Conservation (phyloP, 2,888 invertebrate species). For the Galerucella pusilla region DNA sequence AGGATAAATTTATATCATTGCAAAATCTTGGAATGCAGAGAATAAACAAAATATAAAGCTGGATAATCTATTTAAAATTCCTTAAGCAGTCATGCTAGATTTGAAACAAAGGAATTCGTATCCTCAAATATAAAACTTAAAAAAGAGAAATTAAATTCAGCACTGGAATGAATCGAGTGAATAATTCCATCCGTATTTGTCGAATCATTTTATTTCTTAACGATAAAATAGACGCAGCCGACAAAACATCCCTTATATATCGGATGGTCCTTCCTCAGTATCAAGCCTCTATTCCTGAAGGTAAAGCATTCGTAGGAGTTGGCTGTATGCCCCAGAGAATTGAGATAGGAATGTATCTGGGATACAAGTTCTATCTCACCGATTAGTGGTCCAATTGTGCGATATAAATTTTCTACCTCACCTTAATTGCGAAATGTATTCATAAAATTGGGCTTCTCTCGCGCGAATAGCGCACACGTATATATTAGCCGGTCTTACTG, state of each 20-base stretch:
- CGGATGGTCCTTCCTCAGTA: constrained; percentile 29
- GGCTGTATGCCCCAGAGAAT: constrained; percentile 26
- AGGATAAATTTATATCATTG: too few relatives aligned
- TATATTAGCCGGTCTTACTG: constrained; percentile 40
- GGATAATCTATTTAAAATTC: background rate
- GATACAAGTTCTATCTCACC: constrained; percentile 37
- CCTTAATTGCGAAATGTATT: constrained; percentile 59
- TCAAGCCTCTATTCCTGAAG: constrained; percentile 36
- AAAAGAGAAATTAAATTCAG: background rate
- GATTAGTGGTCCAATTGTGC: constrained; percentile 50
- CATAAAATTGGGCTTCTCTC: constrained; percentile 54
- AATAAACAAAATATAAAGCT: too few relatives aligned
- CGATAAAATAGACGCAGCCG: constrained; percentile 30
- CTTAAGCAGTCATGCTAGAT: background rate
- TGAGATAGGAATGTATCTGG: constrained; percentile 23
- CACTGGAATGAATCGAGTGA: background rate
- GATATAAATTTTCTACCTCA: constrained; percentile 57
- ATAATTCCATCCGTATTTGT: background rate
- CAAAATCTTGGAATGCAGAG: too few relatives aligned
- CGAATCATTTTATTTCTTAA: constrained; percentile 22
- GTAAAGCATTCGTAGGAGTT: constrained; percentile 36
- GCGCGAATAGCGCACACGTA: constrained; percentile 39
- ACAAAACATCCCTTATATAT: constrained; percentile 34
- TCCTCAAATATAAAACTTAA: background rate
- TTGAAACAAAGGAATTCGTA: background rate